Evolutionary conservation across 2,888 invertebrate species (phyloP), one percentile per base, ranked within the genome.

Genomic region (Thereva unica): DNA sequence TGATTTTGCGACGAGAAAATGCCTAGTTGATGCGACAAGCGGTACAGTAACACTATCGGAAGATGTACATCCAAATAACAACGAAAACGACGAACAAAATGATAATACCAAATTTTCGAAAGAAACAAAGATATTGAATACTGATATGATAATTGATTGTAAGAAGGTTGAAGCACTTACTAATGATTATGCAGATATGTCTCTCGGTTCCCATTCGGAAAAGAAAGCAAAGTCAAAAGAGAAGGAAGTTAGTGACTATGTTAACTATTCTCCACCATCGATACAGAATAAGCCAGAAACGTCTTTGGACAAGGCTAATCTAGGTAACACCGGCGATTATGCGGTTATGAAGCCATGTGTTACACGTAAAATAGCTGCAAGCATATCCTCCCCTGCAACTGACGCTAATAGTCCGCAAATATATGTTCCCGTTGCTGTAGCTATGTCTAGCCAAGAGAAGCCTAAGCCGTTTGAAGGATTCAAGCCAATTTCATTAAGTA

Each of bases 291-390:
- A 69, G 23, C 71, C 71, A n/a, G 42, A 34, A 42, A 56, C 10
- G 9, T 4, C 5, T 12, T 8, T 56, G 4, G 42, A 56, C 4
- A 56, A 50, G 57, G 6, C 66, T 41, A 45, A 49, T 41, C 44
- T 40, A 52, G 67, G 53, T 47, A 9, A 41, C 53, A 9, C 45
- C 34, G 8, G 45, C 9, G 84, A 84, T 73, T 85, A 85, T 75
- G 84, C 85, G 66, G 76, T 83, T 66, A 82, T 85, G 76, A 80
- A 79, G 68, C 78, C 78, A 3, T 23, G 56, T 3, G 44, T 40
- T 37, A 54, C 52, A 69, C 45, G 73, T 5, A 47, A 50, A 6
- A n/a, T 50, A 40, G 61, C 50, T 2, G 41, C 61, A 12, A 38
- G 49, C 41, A 34, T 50, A 4, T 34, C 61, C 9, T 61, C 45